A percentile compares a stretch with the other conserved stretches of the same genome.
phyloP scores from a whole-genome alignment of 2,113 vertebrate genomes.

The Sander vitreus region DNA sequence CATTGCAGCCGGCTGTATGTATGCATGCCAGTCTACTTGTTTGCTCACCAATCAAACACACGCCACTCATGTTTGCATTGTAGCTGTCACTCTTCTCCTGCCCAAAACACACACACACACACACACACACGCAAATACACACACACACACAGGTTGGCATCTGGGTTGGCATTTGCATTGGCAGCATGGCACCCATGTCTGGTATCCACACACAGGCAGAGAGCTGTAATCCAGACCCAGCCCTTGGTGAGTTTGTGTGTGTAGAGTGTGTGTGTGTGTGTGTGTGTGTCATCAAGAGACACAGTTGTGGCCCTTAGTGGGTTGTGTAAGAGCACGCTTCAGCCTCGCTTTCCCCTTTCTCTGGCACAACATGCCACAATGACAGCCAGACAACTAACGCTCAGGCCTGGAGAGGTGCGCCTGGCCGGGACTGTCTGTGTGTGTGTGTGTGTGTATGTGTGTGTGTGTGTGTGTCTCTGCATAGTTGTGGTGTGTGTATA shows the following conservation, averaged over 20 bases:
- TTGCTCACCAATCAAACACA: conserved; percentile 71
- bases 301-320: conserved; percentile 36
- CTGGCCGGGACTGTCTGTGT: conserved; percentile 12
- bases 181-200: conserved; percentile 60
- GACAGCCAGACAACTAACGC: conserved; percentile 58
- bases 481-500: conserved; percentile 36
- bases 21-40: conserved; percentile 60
- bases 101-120: conserved; percentile 47
- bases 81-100: conserved; percentile 41
- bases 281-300: conserved; percentile 50
- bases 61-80: conserved; percentile 61
- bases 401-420: conserved; percentile 52
- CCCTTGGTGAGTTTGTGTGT: conserved; percentile 54
- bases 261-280: conserved; percentile 20
- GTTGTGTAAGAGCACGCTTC: conserved; percentile 65
- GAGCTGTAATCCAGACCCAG: conserved; percentile 74
- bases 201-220: conserved; percentile 67
- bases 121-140: conserved; percentile 18
- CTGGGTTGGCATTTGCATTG: conserved; percentile 72
- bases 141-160: conserved; percentile 59
- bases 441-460: conserved; percentile 7
- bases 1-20: conserved; percentile 42
- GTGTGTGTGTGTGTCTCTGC: conserved; percentile 24
- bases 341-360: conserved; percentile 37
- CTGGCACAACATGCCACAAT: conserved; percentile 55